A percentile compares a stretch with the other conserved stretches of the same genome.
Evolutionary conservation across 2,888 invertebrate genomes (phyloP).

Genomic region (Amblyjoppa proteus): DNA sequence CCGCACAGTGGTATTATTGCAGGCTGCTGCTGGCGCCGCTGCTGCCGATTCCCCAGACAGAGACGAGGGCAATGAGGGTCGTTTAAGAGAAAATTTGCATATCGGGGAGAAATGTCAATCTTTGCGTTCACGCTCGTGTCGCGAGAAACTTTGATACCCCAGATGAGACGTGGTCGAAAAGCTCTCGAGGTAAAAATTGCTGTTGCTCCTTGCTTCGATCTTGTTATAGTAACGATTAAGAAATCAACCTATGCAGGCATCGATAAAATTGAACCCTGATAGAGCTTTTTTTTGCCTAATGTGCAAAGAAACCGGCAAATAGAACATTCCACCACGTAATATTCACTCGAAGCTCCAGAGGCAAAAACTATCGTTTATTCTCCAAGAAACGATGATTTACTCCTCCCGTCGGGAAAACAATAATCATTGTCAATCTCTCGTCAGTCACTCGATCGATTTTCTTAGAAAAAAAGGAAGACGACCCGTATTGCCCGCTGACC

Average conservation of each 20-base stretch:
- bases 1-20: slow-evolving; percentile 64
- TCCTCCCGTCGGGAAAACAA: neutral
- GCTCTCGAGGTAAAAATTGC: neutral
- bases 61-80: slow-evolving; percentile 5
- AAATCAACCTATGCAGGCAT: neutral
- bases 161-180: neutral
- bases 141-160: neutral
- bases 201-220: neutral
- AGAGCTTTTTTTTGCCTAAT: neutral
- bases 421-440: neutral
- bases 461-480: neutral
- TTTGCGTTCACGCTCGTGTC: neutral
- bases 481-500: slow-evolving; percentile 12
- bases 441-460: neutral
- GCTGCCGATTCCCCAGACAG: neutral
- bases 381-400: too few relatives aligned
- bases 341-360: neutral
- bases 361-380: neutral
- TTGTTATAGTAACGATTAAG: neutral
- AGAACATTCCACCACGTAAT: neutral
- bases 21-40: slow-evolving; percentile 18
- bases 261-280: neutral
- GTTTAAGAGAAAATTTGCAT: slow-evolving; percentile 6
- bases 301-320: neutral
- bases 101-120: neutral